These are phyloP conservation scores for Nettapus auritus DNA, from an alignment of 2,113 vertebrate species.

Conservation along the genomic window DNA sequence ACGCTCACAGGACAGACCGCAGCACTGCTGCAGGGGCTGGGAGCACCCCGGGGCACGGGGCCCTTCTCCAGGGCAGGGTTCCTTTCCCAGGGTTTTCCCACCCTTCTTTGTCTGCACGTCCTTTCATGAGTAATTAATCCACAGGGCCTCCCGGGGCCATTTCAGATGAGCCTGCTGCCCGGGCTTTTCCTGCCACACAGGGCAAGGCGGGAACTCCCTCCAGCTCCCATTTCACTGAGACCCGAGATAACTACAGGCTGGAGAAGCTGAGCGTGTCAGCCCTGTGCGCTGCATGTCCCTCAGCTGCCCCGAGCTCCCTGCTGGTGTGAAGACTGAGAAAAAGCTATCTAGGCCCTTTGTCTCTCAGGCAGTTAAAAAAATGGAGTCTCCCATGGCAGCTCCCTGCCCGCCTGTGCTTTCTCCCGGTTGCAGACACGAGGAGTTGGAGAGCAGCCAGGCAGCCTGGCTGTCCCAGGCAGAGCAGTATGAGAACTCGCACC, in stretches of 20 bases:
- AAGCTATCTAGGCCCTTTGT: not conserved
- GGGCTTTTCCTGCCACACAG: not conserved
- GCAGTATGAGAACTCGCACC: conserved; percentile 72
- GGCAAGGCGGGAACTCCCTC: not conserved
- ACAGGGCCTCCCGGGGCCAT: not conserved
- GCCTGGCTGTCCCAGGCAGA: conserved; percentile 72
- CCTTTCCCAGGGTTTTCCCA: not conserved
- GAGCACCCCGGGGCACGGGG: rapidly evolving
- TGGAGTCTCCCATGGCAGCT: rapidly evolving
- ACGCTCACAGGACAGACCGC: rapidly evolving
- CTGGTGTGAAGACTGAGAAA: not conserved
- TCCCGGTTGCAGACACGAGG: conserved; percentile 56
- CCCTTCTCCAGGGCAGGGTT: not conserved
- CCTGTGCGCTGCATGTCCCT: not conserved
- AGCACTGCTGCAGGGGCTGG: not conserved
- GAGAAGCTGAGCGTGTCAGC: not conserved
- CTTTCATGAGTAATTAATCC: not conserved
- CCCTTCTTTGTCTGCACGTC: not conserved
- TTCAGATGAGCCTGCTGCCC: not conserved
- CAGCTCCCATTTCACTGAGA: not conserved
- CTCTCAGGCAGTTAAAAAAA: not conserved
- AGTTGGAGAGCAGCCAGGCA: conserved; percentile 59
- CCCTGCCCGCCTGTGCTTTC: not conserved
- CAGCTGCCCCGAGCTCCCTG: rapidly evolving
- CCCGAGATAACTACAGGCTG: not conserved